phyloP scores from a whole-genome alignment of 2,797 vertebrate genomes.

The Pangasius krempfi region DNA sequence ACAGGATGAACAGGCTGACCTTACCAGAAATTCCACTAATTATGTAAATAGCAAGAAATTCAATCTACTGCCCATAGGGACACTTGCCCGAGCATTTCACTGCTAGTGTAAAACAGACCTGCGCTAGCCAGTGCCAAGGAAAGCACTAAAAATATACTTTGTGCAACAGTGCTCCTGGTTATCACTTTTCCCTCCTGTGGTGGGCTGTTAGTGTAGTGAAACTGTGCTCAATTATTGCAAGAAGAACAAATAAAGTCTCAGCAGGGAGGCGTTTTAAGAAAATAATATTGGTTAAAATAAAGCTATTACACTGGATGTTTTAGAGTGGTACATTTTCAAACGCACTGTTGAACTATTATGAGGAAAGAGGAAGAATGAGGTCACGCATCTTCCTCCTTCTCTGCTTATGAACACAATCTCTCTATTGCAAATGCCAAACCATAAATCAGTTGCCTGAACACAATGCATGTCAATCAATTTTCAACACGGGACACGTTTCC shows the following conservation, averaged over 20 bases:
- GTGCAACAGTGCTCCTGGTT: constrained; percentile 25
- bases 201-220: not conserved
- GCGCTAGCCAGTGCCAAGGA: constrained; percentile 37
- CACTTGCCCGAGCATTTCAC: not conserved
- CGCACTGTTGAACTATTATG: not conserved
- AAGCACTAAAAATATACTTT: constrained; percentile 46
- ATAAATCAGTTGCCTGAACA: not conserved
- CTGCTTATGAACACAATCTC: not conserved
- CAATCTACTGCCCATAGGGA: constrained; percentile 1
- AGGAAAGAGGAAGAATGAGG: constrained; percentile 26
- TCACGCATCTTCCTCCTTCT: not conserved
- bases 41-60: not conserved
- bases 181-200: constrained; percentile 29
- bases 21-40: not conserved
- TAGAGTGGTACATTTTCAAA: not conserved
- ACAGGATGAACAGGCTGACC: not conserved
- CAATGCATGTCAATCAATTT: not conserved
- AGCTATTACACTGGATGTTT: not conserved
- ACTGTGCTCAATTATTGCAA: not conserved
- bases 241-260: not conserved
- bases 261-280: not conserved
- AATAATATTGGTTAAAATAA: not conserved
- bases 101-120: constrained; percentile 25
- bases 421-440: not conserved
- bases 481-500: not conserved